These are phyloP conservation scores for Sisyra nigra DNA, from an alignment of 2,888 invertebrate species.

Conservation along the genomic window DNA sequence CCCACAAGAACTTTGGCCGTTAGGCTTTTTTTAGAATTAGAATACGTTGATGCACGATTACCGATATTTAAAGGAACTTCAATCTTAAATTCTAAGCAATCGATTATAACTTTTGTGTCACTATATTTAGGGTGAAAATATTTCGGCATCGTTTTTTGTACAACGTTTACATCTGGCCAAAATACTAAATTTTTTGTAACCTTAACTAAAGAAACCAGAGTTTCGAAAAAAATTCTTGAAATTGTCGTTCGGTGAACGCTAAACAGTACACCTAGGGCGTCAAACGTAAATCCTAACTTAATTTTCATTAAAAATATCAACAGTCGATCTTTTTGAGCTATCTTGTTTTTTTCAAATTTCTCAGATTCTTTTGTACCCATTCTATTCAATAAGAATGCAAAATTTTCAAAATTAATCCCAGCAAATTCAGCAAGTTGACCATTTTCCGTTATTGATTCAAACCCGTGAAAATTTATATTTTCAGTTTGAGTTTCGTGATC, in stretches of 20 bases:
- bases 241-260: constrained; percentile 12
- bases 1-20: constrained; percentile 13
- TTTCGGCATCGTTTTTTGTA: constrained; percentile 8
- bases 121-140: constrained; percentile 7
- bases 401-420: constrained; percentile 12
- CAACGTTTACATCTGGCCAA: constrained; percentile 4
- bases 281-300: constrained; percentile 12
- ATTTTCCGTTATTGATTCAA: constrained; percentile 11
- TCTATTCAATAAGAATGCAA: constrained; percentile 12
- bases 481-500: constrained; percentile 6
- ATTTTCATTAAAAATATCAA: constrained; percentile 13
- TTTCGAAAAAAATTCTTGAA: constrained; percentile 12
- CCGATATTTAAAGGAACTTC: constrained; percentile 6
- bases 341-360: too few species aligned
- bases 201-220: constrained; percentile 8
- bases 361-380: constrained; percentile 3
- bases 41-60: constrained; percentile 7
- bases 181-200: constrained; percentile 11
- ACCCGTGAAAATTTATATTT: constrained; percentile 9
- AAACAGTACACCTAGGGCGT: constrained; percentile 12
- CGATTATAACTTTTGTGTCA: constrained; percentile 9
- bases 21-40: constrained; percentile 11
- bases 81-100: constrained; percentile 10
- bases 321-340: constrained; percentile 10
- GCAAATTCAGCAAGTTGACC: constrained; percentile 12